Percentiles rank a stretch among this genome's conserved stretches.
Evolutionary conservation across 1,140 invertebrate species (phyloP).

Genomic region (Lutraria rhynchaena): DNA sequence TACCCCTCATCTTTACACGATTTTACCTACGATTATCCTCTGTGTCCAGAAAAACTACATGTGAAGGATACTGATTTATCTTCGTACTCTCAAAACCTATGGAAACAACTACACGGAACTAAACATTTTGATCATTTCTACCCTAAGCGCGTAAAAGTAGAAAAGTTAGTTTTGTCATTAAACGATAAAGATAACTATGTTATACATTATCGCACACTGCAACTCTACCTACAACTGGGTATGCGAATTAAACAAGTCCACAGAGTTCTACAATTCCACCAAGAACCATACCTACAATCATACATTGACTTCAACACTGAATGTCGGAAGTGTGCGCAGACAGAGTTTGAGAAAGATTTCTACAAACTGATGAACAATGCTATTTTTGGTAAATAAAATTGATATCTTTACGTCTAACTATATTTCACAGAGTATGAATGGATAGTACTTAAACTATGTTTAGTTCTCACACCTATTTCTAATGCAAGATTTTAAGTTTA

Average conservation of each 20-base stretch:
- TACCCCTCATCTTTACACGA: constrained; percentile 82
- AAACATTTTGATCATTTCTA: neutral
- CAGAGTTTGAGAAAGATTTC: constrained; percentile 82
- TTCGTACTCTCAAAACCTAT: neutral
- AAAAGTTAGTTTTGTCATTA: constrained; percentile 63
- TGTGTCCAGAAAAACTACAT: constrained; percentile 78
- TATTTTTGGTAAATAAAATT: constrained; percentile 76
- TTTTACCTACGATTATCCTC: constrained; percentile 83
- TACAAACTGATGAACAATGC: constrained; percentile 83
- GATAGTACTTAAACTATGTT: too few species aligned
- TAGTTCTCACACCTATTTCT: too few species aligned
- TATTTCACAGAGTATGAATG: too few species aligned
- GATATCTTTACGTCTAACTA: too few species aligned
- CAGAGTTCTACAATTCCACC: constrained; percentile 49
- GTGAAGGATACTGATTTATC: constrained; percentile 37
- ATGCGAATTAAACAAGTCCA: constrained; percentile 55
- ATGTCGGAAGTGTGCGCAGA: constrained; percentile 75
- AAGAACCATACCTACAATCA: constrained; percentile 49
- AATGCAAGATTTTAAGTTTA: too few species aligned
- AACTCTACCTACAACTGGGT: constrained; percentile 45
- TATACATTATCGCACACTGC: constrained; percentile 39
- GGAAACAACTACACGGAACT: constrained; percentile 11
- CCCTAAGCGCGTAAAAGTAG: constrained; percentile 2
- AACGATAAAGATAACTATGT: constrained; percentile 62
- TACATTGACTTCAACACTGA: constrained; percentile 68